Conservation (phyloP, 2,797 vertebrate species). For the Vespertilio murinus region DNA sequence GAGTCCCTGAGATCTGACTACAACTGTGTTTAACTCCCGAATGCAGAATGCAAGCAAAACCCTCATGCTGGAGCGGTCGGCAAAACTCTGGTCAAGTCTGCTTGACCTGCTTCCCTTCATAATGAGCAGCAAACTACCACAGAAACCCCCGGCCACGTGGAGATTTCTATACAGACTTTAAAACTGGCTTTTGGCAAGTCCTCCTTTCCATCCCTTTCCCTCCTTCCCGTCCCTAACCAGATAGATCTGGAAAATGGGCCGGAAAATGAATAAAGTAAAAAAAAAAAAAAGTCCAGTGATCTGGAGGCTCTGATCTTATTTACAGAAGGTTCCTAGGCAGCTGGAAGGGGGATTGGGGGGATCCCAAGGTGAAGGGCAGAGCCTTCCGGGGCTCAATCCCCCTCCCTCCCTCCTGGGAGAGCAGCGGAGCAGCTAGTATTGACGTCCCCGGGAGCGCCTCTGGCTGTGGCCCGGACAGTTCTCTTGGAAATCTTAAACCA, state of each 20-base stretch:
- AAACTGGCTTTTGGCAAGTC: slow-evolving; percentile 49
- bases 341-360: background rate
- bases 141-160: background rate
- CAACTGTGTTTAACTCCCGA: background rate
- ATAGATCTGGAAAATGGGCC: slow-evolving; percentile 62
- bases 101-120: background rate
- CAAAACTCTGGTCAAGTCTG: no score
- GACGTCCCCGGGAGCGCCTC: no score
- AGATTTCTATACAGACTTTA: slow-evolving; percentile 49
- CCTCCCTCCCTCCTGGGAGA: background rate
- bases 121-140: background rate
- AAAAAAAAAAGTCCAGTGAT: background rate
- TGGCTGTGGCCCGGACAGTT: background rate
- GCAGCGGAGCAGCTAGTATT: background rate
- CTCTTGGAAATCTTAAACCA: background rate
- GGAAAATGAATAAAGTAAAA: slow-evolving; percentile 32
- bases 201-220: background rate
- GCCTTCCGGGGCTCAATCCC: fast-evolving
- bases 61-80: no score
- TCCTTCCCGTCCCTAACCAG: slow-evolving; percentile 27
- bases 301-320: background rate
- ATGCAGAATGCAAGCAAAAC: no score
- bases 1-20: background rate
- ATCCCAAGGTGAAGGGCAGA: background rate
- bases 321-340: background rate